Evolutionary conservation across 2,888 invertebrate species (phyloP).

Genomic region (Andrena praecox): DNA sequence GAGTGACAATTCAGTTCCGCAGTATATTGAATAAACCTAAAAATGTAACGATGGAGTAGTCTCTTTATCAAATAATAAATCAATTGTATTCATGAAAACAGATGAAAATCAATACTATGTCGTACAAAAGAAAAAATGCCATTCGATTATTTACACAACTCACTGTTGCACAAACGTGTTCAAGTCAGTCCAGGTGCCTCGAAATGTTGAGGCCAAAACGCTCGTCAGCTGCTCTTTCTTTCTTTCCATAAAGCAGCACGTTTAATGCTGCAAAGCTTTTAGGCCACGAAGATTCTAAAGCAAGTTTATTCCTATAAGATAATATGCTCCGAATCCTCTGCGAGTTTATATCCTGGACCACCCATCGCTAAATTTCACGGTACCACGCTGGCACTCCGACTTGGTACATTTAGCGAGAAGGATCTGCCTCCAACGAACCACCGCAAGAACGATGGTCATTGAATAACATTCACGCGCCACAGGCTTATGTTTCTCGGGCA

Average conservation of each 20-base stretch:
- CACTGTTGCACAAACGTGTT: too few species aligned
- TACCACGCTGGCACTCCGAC: neutral
- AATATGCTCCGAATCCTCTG: neutral
- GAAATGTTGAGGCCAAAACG: neutral
- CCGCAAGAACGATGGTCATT: neutral
- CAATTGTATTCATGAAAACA: too few species aligned
- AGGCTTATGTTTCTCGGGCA: neutral
- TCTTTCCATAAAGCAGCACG: neutral
- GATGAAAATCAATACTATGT: too few species aligned
- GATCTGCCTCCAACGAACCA: neutral
- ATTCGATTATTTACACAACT: too few species aligned
- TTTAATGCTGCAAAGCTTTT: slow-evolving; percentile 5
- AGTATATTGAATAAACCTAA: too few species aligned
- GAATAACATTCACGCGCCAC: neutral
- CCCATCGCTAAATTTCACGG: neutral
- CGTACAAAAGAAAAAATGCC: too few species aligned
- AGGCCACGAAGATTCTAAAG: neutral
- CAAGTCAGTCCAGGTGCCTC: neutral
- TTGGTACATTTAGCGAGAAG: slow-evolving; percentile 19
- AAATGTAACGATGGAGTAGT: too few species aligned
- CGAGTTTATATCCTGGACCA: neutral
- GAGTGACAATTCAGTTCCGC: too few species aligned
- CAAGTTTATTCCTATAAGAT: neutral
- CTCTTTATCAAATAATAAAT: too few species aligned
- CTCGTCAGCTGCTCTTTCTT: neutral